Base-by-base conservation (phyloP, 2,797 vertebrate species). In the Coregonus ussuriensis region DNA sequence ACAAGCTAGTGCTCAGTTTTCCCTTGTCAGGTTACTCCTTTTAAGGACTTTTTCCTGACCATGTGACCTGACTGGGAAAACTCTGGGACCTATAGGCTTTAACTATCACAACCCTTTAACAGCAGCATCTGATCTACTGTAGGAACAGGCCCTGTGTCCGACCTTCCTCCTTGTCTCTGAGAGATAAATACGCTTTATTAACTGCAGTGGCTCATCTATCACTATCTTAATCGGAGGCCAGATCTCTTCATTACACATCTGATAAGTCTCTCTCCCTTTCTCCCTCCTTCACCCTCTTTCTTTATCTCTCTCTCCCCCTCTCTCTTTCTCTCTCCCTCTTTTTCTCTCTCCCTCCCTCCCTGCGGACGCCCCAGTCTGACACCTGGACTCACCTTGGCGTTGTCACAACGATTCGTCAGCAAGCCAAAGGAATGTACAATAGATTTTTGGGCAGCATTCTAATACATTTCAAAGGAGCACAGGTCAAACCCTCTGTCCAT, bases 381-480 rank as follows among this genome's bases (percentile, higher is more conserved):
- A 21, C 21, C 21, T 21, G 21, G 21, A 21, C 21, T 21, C 21
- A 21, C 21, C 21, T 21, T 33, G 62, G 29, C 31, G 3, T 37
- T 78, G 53, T 74, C n/a, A 72, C 37, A 72, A 75, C 37, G 74
- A 74, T 62, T 35, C 37, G 15, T 3, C 25, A 35, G 70, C 66
- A 33, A 73, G 65, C 25, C 1, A 68, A 13, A 6, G 63, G 15
- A 75, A 73, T 71, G 25, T 59, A 66, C 9, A 72, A 74, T 83
- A 75, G 54, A 77, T 83, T 82, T 83, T 84, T 74, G 76, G 62
- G n/a, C 41, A 59, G 53, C 33, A 74, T 14, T 77, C 65, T 82
- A 63, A 84, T 85, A 72, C 21, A 84, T 87, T 88, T 82, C 78
- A 21, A 68, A 81, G 72, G 47, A 70, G 65, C 68, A 59, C 51